Base-by-base conservation (phyloP, 2,888 invertebrate genomes). In the Andrena camellia region DNA sequence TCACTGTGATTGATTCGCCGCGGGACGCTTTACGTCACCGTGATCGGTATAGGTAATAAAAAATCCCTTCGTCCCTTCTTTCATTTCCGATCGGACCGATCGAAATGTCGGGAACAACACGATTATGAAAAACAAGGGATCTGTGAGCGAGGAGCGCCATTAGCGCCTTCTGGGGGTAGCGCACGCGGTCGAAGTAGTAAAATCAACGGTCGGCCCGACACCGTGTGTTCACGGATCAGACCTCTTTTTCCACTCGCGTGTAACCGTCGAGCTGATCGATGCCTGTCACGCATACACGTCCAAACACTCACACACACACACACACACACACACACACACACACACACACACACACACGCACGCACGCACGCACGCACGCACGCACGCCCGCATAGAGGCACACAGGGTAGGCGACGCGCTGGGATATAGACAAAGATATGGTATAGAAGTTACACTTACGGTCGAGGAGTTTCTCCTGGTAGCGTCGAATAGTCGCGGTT, bases 401-500 rank as follows among this genome's bases (percentile, higher is more conserved):
- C 42, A 42, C 42, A 42, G 17, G 17, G 42, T 17, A 42, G 13
- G 17, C 23, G 57, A 57, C 23, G 10, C 26, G 57, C 23, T 57
- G 23, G 26, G 26, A 23, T 57, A 57, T 26, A 57, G 57, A 52
- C 57, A 10, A 2, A 23, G 26, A 57, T 23, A 26, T 57, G 23
- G 10, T 20, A 57, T 35, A 29, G 7, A 54, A 35, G 10, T 54
- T 33, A 42, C 78, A 87, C 86, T 87, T 88, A 87, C 86, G 78
- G 76, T 87, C 80, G 80, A 83, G 83, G 78, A 85, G 79, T 81
- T 82, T 86, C 86, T 83, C 86, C 86, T 57, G 66, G 71, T 74
- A 71, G 84, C 76, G 88, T 86, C 69, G 86, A 71, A 83, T 88
- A 70, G 81, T 81, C 84, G 81, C 84, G 77, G 70, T 63, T 84